These are phyloP conservation scores for Chrysopa pallens DNA, from an alignment of 1,140 invertebrate species.

Conservation along the genomic window DNA sequence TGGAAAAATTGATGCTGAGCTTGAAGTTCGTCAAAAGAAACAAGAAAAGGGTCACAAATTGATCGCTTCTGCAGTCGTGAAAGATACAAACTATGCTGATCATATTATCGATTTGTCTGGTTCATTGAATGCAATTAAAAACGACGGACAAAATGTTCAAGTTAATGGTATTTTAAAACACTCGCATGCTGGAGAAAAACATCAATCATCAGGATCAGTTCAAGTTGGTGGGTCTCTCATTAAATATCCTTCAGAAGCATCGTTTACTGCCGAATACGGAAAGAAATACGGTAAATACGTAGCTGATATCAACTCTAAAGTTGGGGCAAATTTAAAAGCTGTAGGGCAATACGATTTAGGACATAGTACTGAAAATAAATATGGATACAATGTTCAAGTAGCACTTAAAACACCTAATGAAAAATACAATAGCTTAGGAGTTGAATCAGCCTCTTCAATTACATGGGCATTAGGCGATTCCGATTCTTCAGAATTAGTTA, in stretches of 20 bases:
- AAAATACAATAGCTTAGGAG: neutral
- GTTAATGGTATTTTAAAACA: slow-evolving; percentile 11
- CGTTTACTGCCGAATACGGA: too few relatives aligned
- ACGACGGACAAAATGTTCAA: slow-evolving; percentile 8
- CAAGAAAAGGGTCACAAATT: slow-evolving; percentile 28
- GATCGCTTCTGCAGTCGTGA: slow-evolving; percentile 12
- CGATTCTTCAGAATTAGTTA: too few relatives aligned
- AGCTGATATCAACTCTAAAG: too few relatives aligned
- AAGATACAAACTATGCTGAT: slow-evolving; percentile 24
- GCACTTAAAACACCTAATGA: neutral
- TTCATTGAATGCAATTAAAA: slow-evolving; percentile 13
- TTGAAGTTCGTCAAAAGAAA: slow-evolving; percentile 31
- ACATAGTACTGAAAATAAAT: neutral
- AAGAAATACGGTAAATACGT: too few relatives aligned
- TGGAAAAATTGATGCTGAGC: slow-evolving; percentile 21
- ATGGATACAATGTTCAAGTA: neutral
- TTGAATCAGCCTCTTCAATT: too few relatives aligned
- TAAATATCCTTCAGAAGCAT: too few relatives aligned
- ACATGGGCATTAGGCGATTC: too few relatives aligned
- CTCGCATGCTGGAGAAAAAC: neutral
- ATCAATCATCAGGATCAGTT: too few relatives aligned
- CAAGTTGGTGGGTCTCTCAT: too few relatives aligned
- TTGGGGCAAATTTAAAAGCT: too few relatives aligned
- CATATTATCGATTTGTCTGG: slow-evolving; percentile 19
- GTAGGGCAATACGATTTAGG: slow-evolving; percentile 4